Conservation (phyloP, 2,113 vertebrate genomes). For the Pomatorhinus ruficollis region DNA sequence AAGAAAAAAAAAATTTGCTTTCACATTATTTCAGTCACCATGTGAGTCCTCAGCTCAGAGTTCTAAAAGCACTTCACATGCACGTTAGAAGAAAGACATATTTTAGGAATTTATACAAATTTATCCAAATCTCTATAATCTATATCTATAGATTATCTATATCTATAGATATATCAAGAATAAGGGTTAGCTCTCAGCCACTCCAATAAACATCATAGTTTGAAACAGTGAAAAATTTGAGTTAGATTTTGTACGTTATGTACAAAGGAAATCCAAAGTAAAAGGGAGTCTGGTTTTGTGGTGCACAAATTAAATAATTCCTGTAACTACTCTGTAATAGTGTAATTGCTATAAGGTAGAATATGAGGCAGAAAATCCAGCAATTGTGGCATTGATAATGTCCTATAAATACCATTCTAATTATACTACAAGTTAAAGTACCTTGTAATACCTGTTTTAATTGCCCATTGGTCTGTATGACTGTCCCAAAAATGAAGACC, state of each 20-base stretch:
- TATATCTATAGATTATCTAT: not conserved
- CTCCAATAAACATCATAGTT: not conserved
- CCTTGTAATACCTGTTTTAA: constrained; percentile 45
- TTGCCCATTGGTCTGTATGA: constrained; percentile 18
- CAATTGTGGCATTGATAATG: constrained; percentile 54
- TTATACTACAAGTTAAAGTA: constrained; percentile 36
- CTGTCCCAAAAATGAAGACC: constrained; percentile 15
- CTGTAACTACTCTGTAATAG: constrained; percentile 51
- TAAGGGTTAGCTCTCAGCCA: not conserved
- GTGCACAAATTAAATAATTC: constrained; percentile 45
- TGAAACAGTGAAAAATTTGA: not conserved
- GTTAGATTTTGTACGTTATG: not conserved
- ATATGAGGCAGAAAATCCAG: constrained; percentile 30
- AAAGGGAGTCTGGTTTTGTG: not conserved
- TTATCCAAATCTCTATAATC: not conserved
- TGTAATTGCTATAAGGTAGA: constrained; percentile 35
- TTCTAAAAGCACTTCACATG: not conserved
- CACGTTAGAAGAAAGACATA: not conserved
- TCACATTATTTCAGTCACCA: not conserved
- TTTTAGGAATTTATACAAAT: not conserved
- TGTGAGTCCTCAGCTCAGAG: not conserved
- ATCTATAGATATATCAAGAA: not conserved
- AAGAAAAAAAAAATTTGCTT: not conserved
- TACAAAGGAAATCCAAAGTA: not conserved
- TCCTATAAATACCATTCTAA: constrained; percentile 37